Evolutionary conservation across 2,797 vertebrate species (phyloP).

Genomic region (Calcarius lapponicus): DNA sequence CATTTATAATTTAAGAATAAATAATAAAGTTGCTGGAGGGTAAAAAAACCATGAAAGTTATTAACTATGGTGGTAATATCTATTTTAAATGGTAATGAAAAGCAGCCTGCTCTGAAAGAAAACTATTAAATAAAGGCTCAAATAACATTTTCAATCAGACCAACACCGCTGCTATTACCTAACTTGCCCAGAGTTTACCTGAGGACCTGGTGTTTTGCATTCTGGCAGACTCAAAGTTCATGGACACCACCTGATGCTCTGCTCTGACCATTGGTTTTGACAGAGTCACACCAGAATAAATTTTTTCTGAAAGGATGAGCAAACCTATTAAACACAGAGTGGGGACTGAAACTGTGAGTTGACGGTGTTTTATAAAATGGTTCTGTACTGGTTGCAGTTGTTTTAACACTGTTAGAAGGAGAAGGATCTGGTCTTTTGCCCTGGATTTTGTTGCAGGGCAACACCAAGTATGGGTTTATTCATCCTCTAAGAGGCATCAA

Average conservation of each 20-base stretch:
- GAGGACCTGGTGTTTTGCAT: background rate
- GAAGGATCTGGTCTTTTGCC: background rate
- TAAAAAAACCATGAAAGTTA: background rate
- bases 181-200: background rate
- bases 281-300: background rate
- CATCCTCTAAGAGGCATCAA: background rate
- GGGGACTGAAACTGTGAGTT: background rate
- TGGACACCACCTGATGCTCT: background rate
- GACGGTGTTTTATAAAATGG: background rate
- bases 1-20: conserved; percentile 3
- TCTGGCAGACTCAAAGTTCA: background rate
- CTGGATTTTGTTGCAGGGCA: background rate
- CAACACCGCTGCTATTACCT: background rate
- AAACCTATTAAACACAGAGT: background rate
- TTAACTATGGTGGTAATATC: background rate
- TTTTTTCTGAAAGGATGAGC: background rate
- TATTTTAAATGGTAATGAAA: conserved; percentile 34
- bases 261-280: background rate
- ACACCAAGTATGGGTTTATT: background rate
- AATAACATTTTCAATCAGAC: background rate
- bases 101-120: background rate
- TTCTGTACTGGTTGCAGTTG: background rate
- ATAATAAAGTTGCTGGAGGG: background rate
- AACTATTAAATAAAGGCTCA: background rate
- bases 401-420: background rate